phyloP scores from a whole-genome alignment of 2,797 vertebrate species.

The Steatocranus sp. region DNA sequence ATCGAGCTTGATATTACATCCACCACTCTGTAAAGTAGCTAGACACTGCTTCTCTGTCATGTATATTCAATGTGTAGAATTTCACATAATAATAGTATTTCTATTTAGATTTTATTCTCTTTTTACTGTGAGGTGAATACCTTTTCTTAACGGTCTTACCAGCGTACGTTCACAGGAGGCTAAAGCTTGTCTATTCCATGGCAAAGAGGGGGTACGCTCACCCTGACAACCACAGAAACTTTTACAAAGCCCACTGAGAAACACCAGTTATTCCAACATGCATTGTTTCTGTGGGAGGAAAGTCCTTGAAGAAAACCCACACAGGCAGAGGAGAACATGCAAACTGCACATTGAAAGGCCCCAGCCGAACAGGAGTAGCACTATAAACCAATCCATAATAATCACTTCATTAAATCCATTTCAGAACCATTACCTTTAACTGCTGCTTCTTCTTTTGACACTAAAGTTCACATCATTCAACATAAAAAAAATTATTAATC shows the following conservation, averaged over 20 bases:
- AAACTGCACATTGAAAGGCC: not conserved
- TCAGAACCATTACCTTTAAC: not conserved
- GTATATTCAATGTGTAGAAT: not conserved
- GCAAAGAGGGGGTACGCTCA: not conserved
- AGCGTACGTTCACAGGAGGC: not conserved
- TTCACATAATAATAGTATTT: not conserved
- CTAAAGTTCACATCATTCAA: not conserved
- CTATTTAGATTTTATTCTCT: not conserved
- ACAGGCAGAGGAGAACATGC: not conserved
- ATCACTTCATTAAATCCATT: not conserved
- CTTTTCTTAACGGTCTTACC: not conserved
- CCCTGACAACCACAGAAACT: not conserved
- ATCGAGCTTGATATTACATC: not conserved
- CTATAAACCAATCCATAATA: not conserved
- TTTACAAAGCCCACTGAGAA: not conserved
- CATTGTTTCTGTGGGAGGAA: not conserved
- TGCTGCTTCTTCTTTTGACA: not conserved
- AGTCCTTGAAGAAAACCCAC: not conserved
- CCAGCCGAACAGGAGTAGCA: not conserved
- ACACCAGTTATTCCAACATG: not conserved
- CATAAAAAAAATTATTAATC: not conserved
- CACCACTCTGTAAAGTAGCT: slow-evolving; percentile 19
- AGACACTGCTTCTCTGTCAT: slow-evolving; percentile 31
- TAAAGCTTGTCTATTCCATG: not conserved
- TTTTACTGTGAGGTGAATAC: not conserved